Evolutionary conservation across 2,113 vertebrate genomes (phyloP).

Genomic region (Nannospalax galili): DNA sequence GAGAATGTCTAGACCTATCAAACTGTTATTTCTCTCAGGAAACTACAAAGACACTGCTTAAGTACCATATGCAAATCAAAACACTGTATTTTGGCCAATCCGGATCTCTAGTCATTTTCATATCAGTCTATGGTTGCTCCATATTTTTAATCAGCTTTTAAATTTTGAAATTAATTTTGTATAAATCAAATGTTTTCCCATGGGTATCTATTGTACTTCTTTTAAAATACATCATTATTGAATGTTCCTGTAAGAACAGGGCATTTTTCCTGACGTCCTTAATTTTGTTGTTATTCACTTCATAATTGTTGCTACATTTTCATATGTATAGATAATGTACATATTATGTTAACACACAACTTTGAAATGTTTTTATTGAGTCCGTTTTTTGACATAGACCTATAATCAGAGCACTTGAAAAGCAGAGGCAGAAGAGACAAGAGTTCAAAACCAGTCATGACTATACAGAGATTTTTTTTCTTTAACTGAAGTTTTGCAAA

Average conservation of each 20-base stretch:
- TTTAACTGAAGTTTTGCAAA: no score
- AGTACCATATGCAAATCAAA: background rate
- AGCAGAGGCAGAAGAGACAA: no score
- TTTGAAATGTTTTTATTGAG: no score
- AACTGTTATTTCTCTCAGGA: background rate
- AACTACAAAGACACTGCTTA: slow-evolving; percentile 17
- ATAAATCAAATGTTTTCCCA: background rate
- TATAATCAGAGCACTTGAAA: no score
- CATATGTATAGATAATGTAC: background rate
- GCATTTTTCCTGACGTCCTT: slow-evolving; percentile 4
- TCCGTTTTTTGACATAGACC: no score
- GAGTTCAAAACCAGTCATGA: no score
- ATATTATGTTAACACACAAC: no score
- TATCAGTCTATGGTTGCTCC: background rate
- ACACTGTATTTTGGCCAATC: background rate
- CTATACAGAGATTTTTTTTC: no score
- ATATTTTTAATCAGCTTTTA: slow-evolving; percentile 29
- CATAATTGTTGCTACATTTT: background rate
- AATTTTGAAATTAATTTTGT: background rate
- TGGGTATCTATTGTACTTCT: background rate
- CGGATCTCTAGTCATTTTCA: background rate
- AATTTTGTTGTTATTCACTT: slow-evolving; percentile 25
- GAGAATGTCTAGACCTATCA: background rate
- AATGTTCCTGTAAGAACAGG: background rate
- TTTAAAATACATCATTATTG: background rate